Conservation (phyloP, 2,113 vertebrate species). For the Ictalurus furcatus region DNA sequence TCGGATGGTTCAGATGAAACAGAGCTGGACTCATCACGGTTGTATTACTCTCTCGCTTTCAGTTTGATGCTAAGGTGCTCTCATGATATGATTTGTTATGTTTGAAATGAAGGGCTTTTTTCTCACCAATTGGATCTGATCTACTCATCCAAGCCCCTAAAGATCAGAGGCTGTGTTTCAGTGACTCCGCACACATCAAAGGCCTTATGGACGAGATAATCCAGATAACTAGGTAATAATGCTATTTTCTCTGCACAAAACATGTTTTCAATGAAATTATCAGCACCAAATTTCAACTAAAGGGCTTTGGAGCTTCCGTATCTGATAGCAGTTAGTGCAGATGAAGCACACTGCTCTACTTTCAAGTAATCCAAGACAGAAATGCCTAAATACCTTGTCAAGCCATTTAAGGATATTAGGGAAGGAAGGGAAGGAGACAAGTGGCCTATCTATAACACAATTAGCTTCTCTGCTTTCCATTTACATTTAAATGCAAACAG, state of each 20-base stretch:
- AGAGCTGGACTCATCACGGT: background rate
- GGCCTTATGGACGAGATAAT: constrained; percentile 57
- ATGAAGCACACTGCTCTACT: constrained; percentile 48
- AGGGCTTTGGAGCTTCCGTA: constrained; percentile 54
- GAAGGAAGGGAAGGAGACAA: constrained; percentile 48
- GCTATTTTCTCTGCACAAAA: constrained; percentile 61
- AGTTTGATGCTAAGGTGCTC: constrained; percentile 33
- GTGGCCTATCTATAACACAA: constrained; percentile 49
- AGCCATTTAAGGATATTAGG: constrained; percentile 50
- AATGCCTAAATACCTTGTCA: constrained; percentile 54
- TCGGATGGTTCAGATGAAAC: background rate
- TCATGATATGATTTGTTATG: constrained; percentile 52
- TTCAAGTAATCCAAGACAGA: constrained; percentile 58
- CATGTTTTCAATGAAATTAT: constrained; percentile 62
- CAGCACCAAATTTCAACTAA: constrained; percentile 54
- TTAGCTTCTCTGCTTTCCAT: constrained; percentile 49
- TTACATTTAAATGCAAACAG: constrained; percentile 51
- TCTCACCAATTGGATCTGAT: constrained; percentile 54
- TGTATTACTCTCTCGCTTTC: constrained; percentile 14
- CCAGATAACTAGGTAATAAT: constrained; percentile 63
- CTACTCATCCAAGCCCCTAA: constrained; percentile 52
- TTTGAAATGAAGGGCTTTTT: constrained; percentile 56
- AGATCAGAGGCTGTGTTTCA: constrained; percentile 60
- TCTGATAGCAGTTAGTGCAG: constrained; percentile 53
- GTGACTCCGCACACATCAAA: constrained; percentile 60